phyloP scores from a whole-genome alignment of 2,113 vertebrate genomes.

The Seriola rivoliana region DNA sequence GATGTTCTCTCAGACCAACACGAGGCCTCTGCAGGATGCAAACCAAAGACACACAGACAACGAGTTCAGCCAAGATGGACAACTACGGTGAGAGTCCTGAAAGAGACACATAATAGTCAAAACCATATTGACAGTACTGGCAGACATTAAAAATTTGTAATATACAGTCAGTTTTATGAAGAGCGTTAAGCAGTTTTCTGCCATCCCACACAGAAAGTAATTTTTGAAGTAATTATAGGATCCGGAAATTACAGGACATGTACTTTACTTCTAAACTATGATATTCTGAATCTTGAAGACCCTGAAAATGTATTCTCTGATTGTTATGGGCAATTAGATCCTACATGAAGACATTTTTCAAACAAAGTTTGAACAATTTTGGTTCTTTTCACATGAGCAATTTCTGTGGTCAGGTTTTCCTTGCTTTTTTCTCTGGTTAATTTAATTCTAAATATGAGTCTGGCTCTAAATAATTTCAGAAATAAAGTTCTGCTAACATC shows the following conservation, averaged over 20 bases:
- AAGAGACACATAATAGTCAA: neutral
- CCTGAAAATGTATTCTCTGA: too few relatives aligned
- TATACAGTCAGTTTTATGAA: neutral
- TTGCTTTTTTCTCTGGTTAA: neutral
- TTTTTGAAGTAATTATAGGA: too few relatives aligned
- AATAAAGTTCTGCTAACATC: neutral
- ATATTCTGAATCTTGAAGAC: too few relatives aligned
- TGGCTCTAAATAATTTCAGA: neutral
- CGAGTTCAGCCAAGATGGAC: slow-evolving; percentile 85
- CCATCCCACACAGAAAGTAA: neutral
- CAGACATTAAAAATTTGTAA: neutral
- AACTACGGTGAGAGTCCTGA: slow-evolving; percentile 78
- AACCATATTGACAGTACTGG: neutral
- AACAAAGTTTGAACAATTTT: neutral
- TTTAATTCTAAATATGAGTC: neutral
- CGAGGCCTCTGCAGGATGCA: slow-evolving; percentile 74
- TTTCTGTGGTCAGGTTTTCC: neutral
- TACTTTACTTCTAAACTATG: too few relatives aligned
- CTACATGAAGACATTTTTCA: neutral
- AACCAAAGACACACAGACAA: slow-evolving; percentile 80
- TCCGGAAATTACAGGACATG: too few relatives aligned
- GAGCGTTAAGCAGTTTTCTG: neutral
- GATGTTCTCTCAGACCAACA: slow-evolving; percentile 85
- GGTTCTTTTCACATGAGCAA: neutral
- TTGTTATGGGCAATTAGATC: neutral